Percentiles rank a stretch among this genome's conserved stretches.
phyloP scores from a whole-genome alignment of 2,888 invertebrate genomes.

The Erebia ligea region DNA sequence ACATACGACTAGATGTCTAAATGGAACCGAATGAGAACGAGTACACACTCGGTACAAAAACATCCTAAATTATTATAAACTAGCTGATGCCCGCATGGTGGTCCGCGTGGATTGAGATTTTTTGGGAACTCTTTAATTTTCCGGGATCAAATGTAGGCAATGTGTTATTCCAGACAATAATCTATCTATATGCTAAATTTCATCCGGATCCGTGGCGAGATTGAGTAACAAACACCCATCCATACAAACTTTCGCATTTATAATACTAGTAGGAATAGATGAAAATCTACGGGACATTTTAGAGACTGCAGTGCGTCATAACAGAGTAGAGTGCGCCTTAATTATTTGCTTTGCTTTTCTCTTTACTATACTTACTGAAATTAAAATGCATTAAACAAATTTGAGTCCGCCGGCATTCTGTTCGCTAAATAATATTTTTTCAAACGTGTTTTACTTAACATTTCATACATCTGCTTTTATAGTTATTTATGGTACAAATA shows the following conservation, averaged over 20 bases:
- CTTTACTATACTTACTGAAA: slow-evolving; percentile 37
- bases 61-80: slow-evolving; percentile 45
- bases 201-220: too few relatives aligned
- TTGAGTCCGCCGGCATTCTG: slow-evolving; percentile 29
- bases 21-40: slow-evolving; percentile 43
- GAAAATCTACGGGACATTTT: slow-evolving; percentile 36
- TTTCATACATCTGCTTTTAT: slow-evolving; percentile 23
- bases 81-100: too few relatives aligned
- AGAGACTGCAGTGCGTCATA: slow-evolving; percentile 39
- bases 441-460: slow-evolving; percentile 31
- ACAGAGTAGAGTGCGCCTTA: slow-evolving; percentile 32
- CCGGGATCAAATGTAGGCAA: too few relatives aligned
- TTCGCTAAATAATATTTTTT: slow-evolving; percentile 32
- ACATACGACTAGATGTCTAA: slow-evolving; percentile 43
- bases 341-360: slow-evolving; percentile 37
- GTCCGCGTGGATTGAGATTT: too few relatives aligned
- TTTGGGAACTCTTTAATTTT: too few relatives aligned
- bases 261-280: slow-evolving; percentile 18
- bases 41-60: slow-evolving; percentile 43
- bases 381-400: slow-evolving; percentile 40
- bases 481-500: slow-evolving; percentile 17
- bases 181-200: too few relatives aligned
- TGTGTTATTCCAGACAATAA: too few relatives aligned
- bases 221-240: too few relatives aligned
- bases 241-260: too few relatives aligned